phyloP scores from a whole-genome alignment of 2,888 invertebrate genomes.

The Cinara cedri region DNA sequence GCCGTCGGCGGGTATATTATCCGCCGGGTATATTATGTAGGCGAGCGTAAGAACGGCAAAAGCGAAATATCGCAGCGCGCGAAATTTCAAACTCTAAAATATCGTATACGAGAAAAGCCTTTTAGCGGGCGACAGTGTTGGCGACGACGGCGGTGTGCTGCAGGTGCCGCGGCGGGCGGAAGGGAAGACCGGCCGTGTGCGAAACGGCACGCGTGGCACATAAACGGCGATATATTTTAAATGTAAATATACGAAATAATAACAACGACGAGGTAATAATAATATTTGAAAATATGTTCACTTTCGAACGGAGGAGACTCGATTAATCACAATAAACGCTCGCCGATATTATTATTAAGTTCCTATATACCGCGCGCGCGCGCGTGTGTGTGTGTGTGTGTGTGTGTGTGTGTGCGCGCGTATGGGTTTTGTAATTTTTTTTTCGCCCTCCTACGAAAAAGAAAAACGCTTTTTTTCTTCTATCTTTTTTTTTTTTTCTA shows the following conservation, averaged over 20 bases:
- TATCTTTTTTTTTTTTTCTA: conserved; percentile 29
- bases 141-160: no score
- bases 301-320: neutral
- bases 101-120: conserved; percentile 23
- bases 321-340: conserved; percentile 30
- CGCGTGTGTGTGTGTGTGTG: neutral
- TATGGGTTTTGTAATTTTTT: conserved; percentile 30
- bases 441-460: neutral
- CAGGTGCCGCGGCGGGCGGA: no score
- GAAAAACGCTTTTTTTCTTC: conserved; percentile 2
- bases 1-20: no score
- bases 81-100: conserved; percentile 3
- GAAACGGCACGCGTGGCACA: neutral
- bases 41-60: neutral
- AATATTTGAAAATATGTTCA: neutral
- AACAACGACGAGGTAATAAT: neutral
- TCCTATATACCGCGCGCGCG: no score
- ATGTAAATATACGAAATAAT: neutral
- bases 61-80: neutral
- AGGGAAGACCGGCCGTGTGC: no score
- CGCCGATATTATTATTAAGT: no score
- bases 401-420: neutral
- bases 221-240: no score
- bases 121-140: conserved; percentile 11
- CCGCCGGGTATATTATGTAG: no score